A percentile compares a stretch with the other conserved stretches of the same genome.
These are phyloP conservation scores for Lasioglossum calceatum DNA, from an alignment of 2,888 invertebrate genomes.

Conservation along the genomic window DNA sequence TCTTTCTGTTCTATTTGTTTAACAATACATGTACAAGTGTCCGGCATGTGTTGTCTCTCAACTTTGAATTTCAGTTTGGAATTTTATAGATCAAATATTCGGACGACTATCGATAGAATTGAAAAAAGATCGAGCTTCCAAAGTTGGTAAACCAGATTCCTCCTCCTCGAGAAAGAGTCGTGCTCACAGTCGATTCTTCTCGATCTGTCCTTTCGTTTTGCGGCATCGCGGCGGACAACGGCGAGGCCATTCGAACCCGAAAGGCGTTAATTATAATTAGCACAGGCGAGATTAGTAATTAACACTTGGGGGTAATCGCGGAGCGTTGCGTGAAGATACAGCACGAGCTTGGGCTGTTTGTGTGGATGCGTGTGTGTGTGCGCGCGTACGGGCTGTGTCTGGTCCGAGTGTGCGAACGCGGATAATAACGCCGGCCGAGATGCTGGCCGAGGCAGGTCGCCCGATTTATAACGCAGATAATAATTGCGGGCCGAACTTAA, in stretches of 20 bases:
- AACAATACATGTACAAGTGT: background rate
- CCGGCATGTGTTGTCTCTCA: background rate
- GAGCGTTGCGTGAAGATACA: conserved; percentile 66
- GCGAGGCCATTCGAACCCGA: conserved; percentile 68
- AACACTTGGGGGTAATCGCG: conserved; percentile 82
- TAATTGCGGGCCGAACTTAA: conserved; percentile 84
- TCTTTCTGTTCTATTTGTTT: background rate
- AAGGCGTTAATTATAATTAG: conserved; percentile 84
- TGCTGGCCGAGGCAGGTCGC: conserved; percentile 73
- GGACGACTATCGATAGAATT: background rate
- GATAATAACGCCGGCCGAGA: conserved; percentile 74
- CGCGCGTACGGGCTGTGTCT: conserved; percentile 23
- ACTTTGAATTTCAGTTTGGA: background rate
- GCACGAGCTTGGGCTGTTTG: conserved; percentile 19
- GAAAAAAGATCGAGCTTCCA: background rate
- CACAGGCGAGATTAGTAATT: conserved; percentile 83
- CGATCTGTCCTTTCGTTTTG: conserved; percentile 72
- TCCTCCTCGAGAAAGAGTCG: conserved; percentile 15
- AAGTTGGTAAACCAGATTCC: background rate
- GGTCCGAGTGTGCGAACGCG: conserved; percentile 62
- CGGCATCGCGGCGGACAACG: conserved; percentile 50
- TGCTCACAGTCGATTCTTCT: conserved; percentile 56
- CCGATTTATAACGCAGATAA: conserved; percentile 85
- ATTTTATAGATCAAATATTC: background rate
- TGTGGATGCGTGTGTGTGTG: background rate